Evolutionary conservation across 2,113 vertebrate genomes (phyloP), one percentile per base, ranked within the genome.

Genomic region (Hippocampus comes): DNA sequence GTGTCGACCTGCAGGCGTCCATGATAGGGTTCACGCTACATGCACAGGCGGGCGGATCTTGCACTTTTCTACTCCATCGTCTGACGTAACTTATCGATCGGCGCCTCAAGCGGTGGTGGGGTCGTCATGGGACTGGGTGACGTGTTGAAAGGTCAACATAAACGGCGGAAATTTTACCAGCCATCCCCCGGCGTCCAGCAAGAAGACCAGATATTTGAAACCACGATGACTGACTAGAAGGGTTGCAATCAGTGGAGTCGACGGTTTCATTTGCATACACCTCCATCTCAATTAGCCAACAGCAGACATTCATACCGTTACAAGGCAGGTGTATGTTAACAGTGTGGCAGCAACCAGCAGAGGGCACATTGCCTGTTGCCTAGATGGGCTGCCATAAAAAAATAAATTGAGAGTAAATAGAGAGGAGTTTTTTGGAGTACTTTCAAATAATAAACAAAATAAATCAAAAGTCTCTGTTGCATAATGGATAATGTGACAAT

Each of bases 251-350:
- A 80, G 76, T 77, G 71, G 77, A 78, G 77, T 59, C 77, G 72
- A 56, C 21, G 9, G n/a, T 9, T 56, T 23, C 41, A 88, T 92
- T 90, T 88, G 84, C 90, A 92, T 90, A 84, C 46, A 91, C 92
- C 88, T 90, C 81, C 86, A 91, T 91, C 74, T 59, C 89, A 87
- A 90, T 82, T 72, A 77, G 78, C 67, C 74, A 87, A 80, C 76
- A 70, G 42, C 49, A 74, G 67, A 82, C 78, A 84, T 88, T 75
- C 51, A 11, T 57, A 70, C 63, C 73, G 84, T 82, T 76, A 86
- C 77, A 73, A 73, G 65, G 9, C 65, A 64, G 25, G 68, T 65
- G 42, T 30, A 76, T 55, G 42, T 46, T 70, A 63, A 34, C 55
- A 1, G n/a, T 41, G 64, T 68, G 21, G 55, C 1, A 43, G 63